Conservation (phyloP, 64 coral and sea anemone species). For the Montipora sp. region DNA sequence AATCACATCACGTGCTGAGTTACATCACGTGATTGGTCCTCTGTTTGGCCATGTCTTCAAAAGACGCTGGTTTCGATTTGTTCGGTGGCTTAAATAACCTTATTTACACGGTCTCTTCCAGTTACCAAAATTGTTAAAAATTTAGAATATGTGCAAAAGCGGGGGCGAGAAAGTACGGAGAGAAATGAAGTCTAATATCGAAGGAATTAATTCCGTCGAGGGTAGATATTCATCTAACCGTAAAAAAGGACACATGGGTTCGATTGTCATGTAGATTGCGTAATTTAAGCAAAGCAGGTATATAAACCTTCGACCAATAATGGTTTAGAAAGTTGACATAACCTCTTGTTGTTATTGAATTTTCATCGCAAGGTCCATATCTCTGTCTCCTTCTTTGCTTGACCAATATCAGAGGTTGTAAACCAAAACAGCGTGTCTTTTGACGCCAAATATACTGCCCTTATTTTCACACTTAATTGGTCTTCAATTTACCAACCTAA, state of each 20-base stretch:
- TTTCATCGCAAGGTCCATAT: no score
- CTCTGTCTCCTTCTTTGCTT: neutral
- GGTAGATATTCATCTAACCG: neutral
- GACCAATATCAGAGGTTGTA: neutral
- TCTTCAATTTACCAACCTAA: neutral
- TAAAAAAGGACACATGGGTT: neutral
- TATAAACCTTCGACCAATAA: neutral
- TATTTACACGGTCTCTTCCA: neutral
- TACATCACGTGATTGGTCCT: neutral
- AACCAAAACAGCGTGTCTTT: neutral
- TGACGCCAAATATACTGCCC: neutral
- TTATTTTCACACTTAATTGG: constrained; percentile 2
- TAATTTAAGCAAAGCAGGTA: neutral
- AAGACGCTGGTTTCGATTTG: neutral
- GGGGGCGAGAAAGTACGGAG: neutral
- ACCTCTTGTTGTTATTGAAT: neutral
- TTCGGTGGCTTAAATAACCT: neutral
- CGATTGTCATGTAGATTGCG: neutral
- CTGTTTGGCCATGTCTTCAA: no score
- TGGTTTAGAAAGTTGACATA: neutral
- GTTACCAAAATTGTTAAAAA: neutral
- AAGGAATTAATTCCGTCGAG: neutral
- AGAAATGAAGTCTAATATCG: neutral
- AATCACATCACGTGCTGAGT: neutral
- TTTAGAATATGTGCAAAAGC: neutral